A percentile compares a stretch with the other conserved stretches of the same genome.
Conservation (phyloP, 2,888 invertebrate genomes). For the Ophioninae sp. region DNA sequence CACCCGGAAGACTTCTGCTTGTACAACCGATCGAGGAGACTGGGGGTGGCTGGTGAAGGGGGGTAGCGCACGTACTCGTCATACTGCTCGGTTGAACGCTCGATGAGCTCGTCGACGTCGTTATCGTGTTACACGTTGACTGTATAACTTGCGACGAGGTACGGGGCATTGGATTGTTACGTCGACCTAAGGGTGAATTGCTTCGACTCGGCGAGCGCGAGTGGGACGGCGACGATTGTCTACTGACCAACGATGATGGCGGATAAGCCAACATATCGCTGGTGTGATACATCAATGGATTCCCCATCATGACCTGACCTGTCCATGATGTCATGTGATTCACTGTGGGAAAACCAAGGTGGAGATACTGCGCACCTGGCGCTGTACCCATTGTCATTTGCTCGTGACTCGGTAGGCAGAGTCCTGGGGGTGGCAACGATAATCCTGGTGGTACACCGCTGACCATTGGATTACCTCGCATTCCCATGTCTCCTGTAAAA, state of each 20-base stretch:
- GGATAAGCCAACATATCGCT: slow-evolving; percentile 80
- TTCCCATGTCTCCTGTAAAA: slow-evolving; percentile 74
- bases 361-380: slow-evolving; percentile 74
- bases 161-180: slow-evolving; percentile 79
- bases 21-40: slow-evolving; percentile 63
- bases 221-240: slow-evolving; percentile 89
- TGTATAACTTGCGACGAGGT: slow-evolving; percentile 79
- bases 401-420: slow-evolving; percentile 77
- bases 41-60: slow-evolving; percentile 67
- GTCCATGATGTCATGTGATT: slow-evolving; percentile 78
- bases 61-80: slow-evolving; percentile 74
- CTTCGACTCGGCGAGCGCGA: slow-evolving; percentile 82
- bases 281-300: slow-evolving; percentile 78
- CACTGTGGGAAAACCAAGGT: slow-evolving; percentile 75
- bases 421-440: slow-evolving; percentile 77
- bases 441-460: slow-evolving; percentile 76
- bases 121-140: slow-evolving; percentile 72
- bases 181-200: slow-evolving; percentile 77
- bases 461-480: slow-evolving; percentile 76
- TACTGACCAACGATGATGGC: slow-evolving; percentile 88
- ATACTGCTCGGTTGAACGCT: slow-evolving; percentile 75
- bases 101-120: slow-evolving; percentile 74
- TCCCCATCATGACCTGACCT: slow-evolving; percentile 77
- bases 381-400: slow-evolving; percentile 74
- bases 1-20: slow-evolving; percentile 69